These are phyloP conservation scores for Andinoacara biseriatus DNA, from an alignment of 2,113 vertebrate species.

Conservation along the genomic window DNA sequence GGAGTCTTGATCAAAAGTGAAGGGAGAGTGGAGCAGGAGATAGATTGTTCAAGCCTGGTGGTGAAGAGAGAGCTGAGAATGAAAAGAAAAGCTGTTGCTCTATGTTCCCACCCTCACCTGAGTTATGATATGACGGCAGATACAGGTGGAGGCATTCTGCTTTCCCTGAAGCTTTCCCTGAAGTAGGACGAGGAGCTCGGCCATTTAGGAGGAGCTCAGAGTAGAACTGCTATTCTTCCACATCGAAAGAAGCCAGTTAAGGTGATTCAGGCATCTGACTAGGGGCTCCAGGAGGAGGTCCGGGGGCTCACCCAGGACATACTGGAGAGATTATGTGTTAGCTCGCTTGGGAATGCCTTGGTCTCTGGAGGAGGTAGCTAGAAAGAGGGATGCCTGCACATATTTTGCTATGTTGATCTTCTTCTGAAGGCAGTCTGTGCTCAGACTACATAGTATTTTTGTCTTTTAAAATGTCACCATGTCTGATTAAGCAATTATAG, in stretches of 20 bases:
- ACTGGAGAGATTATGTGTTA: not conserved
- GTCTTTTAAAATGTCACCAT: not conserved
- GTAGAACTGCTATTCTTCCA: rapidly evolving
- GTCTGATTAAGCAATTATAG: not conserved
- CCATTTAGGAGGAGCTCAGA: not conserved
- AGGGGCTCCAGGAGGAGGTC: not conserved
- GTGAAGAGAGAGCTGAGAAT: not conserved
- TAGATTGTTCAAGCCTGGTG: not conserved
- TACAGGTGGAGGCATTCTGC: not conserved
- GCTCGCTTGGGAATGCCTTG: not conserved
- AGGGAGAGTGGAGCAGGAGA: not conserved
- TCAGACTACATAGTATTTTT: not conserved
- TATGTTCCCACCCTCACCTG: not conserved
- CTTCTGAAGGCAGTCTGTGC: not conserved
- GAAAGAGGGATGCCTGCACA: no score
- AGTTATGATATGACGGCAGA: not conserved
- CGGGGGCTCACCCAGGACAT: no score
- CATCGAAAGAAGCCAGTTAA: not conserved
- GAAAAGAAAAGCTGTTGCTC: not conserved
- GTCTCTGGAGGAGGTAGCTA: no score
- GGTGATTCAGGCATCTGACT: not conserved
- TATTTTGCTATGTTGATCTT: not conserved
- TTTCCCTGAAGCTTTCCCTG: no score
- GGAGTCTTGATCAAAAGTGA: not conserved
- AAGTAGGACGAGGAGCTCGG: not conserved